Evolutionary conservation across 2,113 vertebrate species (phyloP).

Genomic region (Varanus komodoensis): DNA sequence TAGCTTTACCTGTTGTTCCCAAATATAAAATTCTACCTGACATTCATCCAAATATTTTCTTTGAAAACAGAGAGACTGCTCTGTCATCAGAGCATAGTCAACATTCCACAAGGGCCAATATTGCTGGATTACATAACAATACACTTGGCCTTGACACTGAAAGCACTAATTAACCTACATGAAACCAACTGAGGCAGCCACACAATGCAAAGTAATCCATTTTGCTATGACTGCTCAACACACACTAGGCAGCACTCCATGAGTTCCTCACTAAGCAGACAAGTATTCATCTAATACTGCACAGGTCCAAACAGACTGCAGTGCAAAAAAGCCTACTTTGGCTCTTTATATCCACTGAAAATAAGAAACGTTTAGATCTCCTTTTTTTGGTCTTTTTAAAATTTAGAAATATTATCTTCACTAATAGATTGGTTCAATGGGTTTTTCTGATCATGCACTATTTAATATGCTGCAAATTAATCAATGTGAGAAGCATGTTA

Average conservation of each 20-base stretch:
- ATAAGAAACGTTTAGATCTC: slow-evolving; percentile 1
- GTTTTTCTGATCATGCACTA: slow-evolving; percentile 18
- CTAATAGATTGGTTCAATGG: slow-evolving; percentile 19
- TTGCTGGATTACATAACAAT: slow-evolving; percentile 68
- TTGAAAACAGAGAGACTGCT: slow-evolving; percentile 34
- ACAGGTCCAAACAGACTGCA: slow-evolving; percentile 50
- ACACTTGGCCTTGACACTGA: slow-evolving; percentile 69
- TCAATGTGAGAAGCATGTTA: slow-evolving; percentile 2
- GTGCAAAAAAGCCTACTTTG: not conserved
- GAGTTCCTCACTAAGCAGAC: slow-evolving; percentile 42
- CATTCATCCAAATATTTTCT: slow-evolving; percentile 14
- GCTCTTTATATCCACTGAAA: slow-evolving; percentile 33
- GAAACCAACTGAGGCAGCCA: slow-evolving; percentile 64
- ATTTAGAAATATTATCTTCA: slow-evolving; percentile 4
- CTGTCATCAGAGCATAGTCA: slow-evolving; percentile 24
- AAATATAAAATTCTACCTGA: slow-evolving; percentile 31
- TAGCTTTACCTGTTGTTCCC: not conserved
- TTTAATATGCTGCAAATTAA: slow-evolving; percentile 7
- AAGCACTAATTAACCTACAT: slow-evolving; percentile 69
- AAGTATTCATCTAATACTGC: slow-evolving; percentile 48
- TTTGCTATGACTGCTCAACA: slow-evolving; percentile 63
- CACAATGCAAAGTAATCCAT: slow-evolving; percentile 55
- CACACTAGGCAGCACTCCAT: slow-evolving; percentile 43
- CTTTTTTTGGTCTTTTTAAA: not conserved
- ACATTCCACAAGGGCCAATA: slow-evolving; percentile 66